A percentile compares a stretch with the other conserved stretches of the same genome.
Evolutionary conservation across 2,113 vertebrate genomes (phyloP).

Genomic region (Hippocampus guttulatus): DNA sequence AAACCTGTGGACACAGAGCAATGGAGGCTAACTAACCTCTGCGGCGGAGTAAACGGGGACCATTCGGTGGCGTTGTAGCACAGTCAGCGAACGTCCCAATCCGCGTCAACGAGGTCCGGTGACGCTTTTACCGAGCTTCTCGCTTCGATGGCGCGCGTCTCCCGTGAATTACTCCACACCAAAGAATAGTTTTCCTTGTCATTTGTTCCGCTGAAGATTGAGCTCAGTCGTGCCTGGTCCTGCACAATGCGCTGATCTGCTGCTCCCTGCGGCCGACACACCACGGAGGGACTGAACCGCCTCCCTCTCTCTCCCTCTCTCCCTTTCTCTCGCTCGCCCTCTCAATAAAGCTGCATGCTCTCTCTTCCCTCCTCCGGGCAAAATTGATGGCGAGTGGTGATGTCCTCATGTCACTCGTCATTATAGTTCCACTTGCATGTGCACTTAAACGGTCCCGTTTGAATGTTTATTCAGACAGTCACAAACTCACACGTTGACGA

Average conservation of each 20-base stretch:
- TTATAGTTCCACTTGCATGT: neutral
- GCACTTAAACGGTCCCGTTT: neutral
- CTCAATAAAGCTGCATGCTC: neutral
- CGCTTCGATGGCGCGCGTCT: conserved; percentile 28
- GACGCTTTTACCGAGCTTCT: conserved; percentile 9
- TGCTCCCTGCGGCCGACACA: conserved; percentile 50
- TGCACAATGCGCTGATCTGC: conserved; percentile 49
- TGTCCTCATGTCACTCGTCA: neutral
- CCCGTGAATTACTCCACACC: conserved; percentile 60
- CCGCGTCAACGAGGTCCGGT: conserved; percentile 15
- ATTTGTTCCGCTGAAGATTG: conserved; percentile 53
- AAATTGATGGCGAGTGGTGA: neutral
- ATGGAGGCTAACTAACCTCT: conserved; percentile 67
- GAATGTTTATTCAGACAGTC: neutral
- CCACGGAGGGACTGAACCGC: conserved; percentile 53
- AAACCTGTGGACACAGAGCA: conserved; percentile 42
- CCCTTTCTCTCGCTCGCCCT: conserved; percentile 48
- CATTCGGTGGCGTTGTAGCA: conserved; percentile 49
- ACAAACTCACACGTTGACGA: neutral
- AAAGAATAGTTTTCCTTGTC: conserved; percentile 48
- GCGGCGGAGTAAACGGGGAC: conserved; percentile 43
- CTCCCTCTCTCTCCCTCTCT: conserved; percentile 62
- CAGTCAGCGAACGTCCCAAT: conserved; percentile 30
- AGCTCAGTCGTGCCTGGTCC: conserved; percentile 47
- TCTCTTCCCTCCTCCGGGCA: neutral